These are phyloP conservation scores for Saccostrea echinata DNA, from an alignment of 1,140 invertebrate genomes.

Conservation along the genomic window DNA sequence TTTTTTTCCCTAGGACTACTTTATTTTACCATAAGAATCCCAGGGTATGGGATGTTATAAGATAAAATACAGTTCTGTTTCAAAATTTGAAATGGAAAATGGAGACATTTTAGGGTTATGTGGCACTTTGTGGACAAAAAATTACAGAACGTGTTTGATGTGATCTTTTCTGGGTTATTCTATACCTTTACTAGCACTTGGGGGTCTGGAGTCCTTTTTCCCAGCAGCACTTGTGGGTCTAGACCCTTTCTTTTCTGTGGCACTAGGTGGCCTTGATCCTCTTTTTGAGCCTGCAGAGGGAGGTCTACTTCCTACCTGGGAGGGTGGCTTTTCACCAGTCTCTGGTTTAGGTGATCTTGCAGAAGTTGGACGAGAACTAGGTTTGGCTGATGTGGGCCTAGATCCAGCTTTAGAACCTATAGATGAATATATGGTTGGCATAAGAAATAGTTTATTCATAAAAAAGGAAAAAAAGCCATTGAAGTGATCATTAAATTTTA, in stretches of 20 bases:
- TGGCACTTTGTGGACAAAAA: too few species aligned
- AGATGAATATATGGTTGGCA: background rate
- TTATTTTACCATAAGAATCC: too few species aligned
- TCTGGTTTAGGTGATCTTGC: conserved; percentile 30
- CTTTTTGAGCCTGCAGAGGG: conserved; percentile 57
- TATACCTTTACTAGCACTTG: conserved; percentile 35
- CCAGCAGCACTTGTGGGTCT: conserved; percentile 3
- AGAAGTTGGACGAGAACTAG: conserved; percentile 55
- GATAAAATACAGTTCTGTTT: too few species aligned
- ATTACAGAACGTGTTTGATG: background rate
- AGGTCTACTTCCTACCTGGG: conserved; percentile 53
- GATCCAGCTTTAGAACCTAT: conserved; percentile 65
- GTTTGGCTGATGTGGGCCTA: conserved; percentile 68
- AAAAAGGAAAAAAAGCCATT: too few species aligned
- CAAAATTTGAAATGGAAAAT: too few species aligned
- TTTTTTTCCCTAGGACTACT: too few species aligned
- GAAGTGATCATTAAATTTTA: too few species aligned
- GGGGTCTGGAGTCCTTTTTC: conserved; percentile 19
- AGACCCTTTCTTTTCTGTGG: conserved; percentile 30
- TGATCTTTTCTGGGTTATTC: background rate
- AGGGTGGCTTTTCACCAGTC: conserved; percentile 1
- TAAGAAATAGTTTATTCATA: too few species aligned
- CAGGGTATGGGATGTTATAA: too few species aligned
- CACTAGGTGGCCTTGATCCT: conserved; percentile 62
- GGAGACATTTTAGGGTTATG: too few species aligned